Evolutionary conservation across 2,888 invertebrate species (phyloP).

Genomic region (Steinernema carpocapsae): DNA sequence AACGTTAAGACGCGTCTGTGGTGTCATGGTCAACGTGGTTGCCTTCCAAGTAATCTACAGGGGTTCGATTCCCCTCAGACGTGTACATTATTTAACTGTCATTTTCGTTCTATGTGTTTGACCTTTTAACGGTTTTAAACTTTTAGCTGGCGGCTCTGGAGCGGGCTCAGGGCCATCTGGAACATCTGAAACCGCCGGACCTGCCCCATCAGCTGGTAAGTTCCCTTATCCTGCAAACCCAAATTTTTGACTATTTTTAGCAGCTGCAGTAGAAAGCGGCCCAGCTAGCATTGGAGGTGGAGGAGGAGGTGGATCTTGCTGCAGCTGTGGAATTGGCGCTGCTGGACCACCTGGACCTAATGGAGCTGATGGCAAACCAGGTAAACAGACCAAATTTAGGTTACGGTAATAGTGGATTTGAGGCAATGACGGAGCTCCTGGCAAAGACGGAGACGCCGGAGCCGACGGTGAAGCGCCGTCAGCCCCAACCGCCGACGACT

Average conservation of each 20-base stretch:
- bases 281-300: background rate
- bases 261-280: background rate
- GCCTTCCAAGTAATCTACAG: too few relatives aligned
- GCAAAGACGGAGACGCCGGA: conserved; percentile 22
- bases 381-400: background rate
- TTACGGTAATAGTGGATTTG: background rate
- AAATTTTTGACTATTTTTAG: background rate
- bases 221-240: background rate
- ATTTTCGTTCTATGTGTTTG: too few relatives aligned
- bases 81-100: too few relatives aligned
- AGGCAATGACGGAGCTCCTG: conserved; percentile 17
- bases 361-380: conserved; percentile 22
- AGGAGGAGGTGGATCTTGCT: background rate
- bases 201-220: background rate
- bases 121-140: too few relatives aligned
- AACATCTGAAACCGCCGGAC: background rate
- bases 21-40: too few relatives aligned
- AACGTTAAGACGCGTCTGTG: too few relatives aligned
- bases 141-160: background rate
- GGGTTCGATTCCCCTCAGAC: too few relatives aligned
- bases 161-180: background rate
- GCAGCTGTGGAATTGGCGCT: conserved; percentile 21
- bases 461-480: conserved; percentile 12
- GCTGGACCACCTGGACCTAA: conserved; percentile 22
- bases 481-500: conserved; percentile 1